Conservation (phyloP, 1,140 invertebrate species). For the Colletes latitarsis region DNA sequence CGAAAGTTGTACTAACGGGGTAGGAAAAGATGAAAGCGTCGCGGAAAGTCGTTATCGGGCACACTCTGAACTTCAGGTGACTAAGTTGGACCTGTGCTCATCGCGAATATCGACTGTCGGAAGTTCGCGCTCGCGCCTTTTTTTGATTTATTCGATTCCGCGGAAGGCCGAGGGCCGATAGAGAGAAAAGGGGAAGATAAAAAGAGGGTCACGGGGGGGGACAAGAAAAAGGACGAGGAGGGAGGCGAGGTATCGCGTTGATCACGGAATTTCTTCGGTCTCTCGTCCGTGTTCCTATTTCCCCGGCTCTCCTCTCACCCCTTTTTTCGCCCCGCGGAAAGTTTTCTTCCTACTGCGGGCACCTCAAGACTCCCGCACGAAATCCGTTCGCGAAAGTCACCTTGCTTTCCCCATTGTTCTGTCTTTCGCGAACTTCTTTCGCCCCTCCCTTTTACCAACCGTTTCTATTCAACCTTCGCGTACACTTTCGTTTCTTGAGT, state of each 20-base stretch:
- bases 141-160: conserved; percentile 56
- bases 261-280: conserved; percentile 57
- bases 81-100: conserved; percentile 25
- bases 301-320: conserved; percentile 18
- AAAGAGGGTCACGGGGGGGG: conserved; percentile 14
- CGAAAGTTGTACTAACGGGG: no score
- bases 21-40: no score
- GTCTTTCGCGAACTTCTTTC: conserved; percentile 43
- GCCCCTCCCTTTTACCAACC: not conserved
- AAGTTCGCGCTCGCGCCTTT: conserved; percentile 31
- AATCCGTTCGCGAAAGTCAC: conserved; percentile 49
- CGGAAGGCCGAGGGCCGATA: conserved; percentile 4
- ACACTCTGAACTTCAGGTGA: conserved; percentile 30
- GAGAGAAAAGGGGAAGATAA: not conserved
- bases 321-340: conserved; percentile 55
- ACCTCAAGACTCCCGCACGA: conserved; percentile 34
- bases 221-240: conserved; percentile 24
- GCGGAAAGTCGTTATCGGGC: conserved; percentile 54
- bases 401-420: conserved; percentile 41
- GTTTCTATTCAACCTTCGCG: conserved; percentile 28
- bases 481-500: conserved; percentile 44
- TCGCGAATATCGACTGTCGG: conserved; percentile 51
- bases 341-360: conserved; percentile 56
- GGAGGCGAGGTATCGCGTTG: conserved; percentile 7
- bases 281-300: conserved; percentile 18